Evolutionary conservation across 1,140 invertebrate genomes (phyloP), one percentile per base, ranked within the genome.

Genomic region (Drosophila albomicans): DNA sequence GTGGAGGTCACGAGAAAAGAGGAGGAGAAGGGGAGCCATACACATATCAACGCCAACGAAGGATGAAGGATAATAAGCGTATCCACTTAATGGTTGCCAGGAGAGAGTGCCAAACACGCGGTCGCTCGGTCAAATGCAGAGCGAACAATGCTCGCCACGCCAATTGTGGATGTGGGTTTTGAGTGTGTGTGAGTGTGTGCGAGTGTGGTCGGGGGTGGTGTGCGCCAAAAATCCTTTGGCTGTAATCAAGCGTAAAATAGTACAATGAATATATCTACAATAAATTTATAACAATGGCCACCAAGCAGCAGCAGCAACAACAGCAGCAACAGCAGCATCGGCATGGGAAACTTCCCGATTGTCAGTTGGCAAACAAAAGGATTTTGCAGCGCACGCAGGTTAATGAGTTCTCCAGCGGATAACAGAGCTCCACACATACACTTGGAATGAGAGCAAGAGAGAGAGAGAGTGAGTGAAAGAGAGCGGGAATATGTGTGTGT

Each of bases 231-330:
- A 86, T 85, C 78, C 85, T 81, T 88, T 84, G 71, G 49, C 75
- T 64, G 82, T 88, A 91, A 91, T 91, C 88, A 91, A 91, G 82
- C 84, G 80, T 71, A 91, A 91, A 88, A 91, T 81, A 81, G 82
- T 82, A 91, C 88, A 91, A 91, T 91, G 87, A 91, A 85, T 91
- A 91, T 91, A 91, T 91, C 82, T 82, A 87, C 87, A 87, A 82
- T 91, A 80, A 76, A 87, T 88, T 71, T 86, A 79, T 71, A 79
- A 88, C 85, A 88, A 88, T 88, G 85, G 78, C 68, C 61, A 71
- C 68, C 59, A 66, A 48, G 56, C 35, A 54, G 59, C 54, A 38
- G 35, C 35, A 10, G 35, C 35, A 41, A 48, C 32, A 35, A 1
- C 32, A 8, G 16, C 16, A 16, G 2, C 32, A 8, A 6, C 35